phyloP scores from a whole-genome alignment of 2,888 invertebrate genomes.

The Acleris holmiana region DNA sequence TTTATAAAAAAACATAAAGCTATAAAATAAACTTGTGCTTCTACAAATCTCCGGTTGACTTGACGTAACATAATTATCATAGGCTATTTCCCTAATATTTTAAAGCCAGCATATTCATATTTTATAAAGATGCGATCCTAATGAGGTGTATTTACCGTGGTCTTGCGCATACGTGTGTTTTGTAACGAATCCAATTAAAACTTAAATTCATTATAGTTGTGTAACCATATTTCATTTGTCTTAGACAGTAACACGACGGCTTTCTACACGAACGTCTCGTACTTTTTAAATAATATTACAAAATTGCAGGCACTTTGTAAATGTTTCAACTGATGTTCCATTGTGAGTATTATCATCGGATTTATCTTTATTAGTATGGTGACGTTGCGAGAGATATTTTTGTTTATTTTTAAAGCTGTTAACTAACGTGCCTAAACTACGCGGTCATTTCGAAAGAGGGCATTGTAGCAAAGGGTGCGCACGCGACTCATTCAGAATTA shows the following conservation, averaged over 20 bases:
- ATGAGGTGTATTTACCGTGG: slow-evolving; percentile 26
- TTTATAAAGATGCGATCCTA: slow-evolving; percentile 28
- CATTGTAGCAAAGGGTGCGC: slow-evolving; percentile 59
- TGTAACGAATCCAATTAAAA: slow-evolving; percentile 39
- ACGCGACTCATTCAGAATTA: slow-evolving; percentile 52
- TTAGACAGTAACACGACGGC: slow-evolving; percentile 64
- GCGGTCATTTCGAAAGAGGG: slow-evolving; percentile 70
- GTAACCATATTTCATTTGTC: slow-evolving; percentile 64
- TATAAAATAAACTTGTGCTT: too few relatives aligned
- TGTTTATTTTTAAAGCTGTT: slow-evolving; percentile 65
- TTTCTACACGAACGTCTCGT: slow-evolving; percentile 46
- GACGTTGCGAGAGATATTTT: slow-evolving; percentile 44
- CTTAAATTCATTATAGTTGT: slow-evolving; percentile 57
- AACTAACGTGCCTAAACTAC: slow-evolving; percentile 58
- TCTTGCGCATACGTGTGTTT: slow-evolving; percentile 23
- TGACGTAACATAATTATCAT: neutral
- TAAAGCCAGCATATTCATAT: neutral
- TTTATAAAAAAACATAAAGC: too few relatives aligned
- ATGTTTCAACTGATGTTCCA: neutral
- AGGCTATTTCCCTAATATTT: neutral
- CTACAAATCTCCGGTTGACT: too few relatives aligned
- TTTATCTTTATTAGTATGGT: slow-evolving; percentile 44
- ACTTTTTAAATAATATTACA: slow-evolving; percentile 37
- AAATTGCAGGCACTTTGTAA: slow-evolving; percentile 7
- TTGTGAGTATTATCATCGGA: slow-evolving; percentile 52